phyloP scores from a whole-genome alignment of 2,888 invertebrate species.

The Falcaria lacertinaria region DNA sequence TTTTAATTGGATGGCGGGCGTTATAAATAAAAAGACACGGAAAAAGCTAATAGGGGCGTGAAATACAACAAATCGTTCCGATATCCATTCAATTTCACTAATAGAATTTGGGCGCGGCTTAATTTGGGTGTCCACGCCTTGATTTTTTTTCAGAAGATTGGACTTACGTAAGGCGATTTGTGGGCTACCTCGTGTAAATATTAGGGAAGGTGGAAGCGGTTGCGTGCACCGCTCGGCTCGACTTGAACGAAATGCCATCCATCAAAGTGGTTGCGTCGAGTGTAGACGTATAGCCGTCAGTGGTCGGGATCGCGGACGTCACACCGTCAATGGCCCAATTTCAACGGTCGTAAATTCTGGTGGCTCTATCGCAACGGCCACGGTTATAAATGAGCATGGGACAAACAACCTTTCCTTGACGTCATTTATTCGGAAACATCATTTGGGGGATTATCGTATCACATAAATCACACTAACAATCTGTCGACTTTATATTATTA shows the following conservation, averaged over 20 bases:
- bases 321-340: slow-evolving; percentile 42
- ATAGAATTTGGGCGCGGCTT: slow-evolving; percentile 24
- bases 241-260: slow-evolving; percentile 21
- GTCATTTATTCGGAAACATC: slow-evolving; percentile 9
- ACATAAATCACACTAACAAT: neutral
- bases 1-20: neutral
- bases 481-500: neutral
- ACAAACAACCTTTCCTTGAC: slow-evolving; percentile 35
- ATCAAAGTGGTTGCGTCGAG: slow-evolving; percentile 24
- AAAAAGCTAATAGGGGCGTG: slow-evolving; percentile 6
- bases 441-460: neutral
- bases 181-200: slow-evolving; percentile 6
- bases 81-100: slow-evolving; percentile 22
- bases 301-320: slow-evolving; percentile 37
- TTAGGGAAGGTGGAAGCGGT: slow-evolving; percentile 7
- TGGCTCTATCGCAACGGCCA: slow-evolving; percentile 35
- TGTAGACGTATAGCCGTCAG: slow-evolving; percentile 30
- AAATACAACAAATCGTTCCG: slow-evolving; percentile 15
- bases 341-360: slow-evolving; percentile 38
- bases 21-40: neutral
- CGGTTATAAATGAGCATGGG: slow-evolving; percentile 28
- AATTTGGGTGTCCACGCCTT: slow-evolving; percentile 21
- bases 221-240: slow-evolving; percentile 14
- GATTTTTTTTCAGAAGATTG: slow-evolving; percentile 14
- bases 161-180: slow-evolving; percentile 25